phyloP scores from a whole-genome alignment of 1,140 invertebrate species.

The Hypsibius dujardini region DNA sequence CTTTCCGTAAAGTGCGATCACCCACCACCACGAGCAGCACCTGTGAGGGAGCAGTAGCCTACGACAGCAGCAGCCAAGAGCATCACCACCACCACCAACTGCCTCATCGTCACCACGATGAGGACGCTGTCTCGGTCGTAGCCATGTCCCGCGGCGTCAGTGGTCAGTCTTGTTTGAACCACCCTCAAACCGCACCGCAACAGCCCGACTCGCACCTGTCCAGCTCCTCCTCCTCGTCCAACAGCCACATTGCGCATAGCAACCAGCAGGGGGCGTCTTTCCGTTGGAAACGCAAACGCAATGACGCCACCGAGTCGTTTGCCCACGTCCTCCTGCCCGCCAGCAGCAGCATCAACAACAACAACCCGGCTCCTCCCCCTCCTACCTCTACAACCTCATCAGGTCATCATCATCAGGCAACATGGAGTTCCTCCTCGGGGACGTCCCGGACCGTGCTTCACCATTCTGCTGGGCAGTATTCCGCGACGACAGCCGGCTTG shows the following conservation, averaged over 20 bases:
- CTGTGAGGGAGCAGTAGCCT: background rate
- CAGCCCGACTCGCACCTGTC: constrained; percentile 1
- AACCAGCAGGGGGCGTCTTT: background rate
- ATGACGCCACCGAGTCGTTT: background rate
- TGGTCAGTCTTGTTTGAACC: constrained; percentile 17
- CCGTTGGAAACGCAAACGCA: constrained; percentile 16
- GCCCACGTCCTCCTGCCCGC: background rate
- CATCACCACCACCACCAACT: background rate
- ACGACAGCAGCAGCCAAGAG: background rate
- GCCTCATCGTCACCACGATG: background rate
- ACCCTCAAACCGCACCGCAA: constrained; percentile 15
- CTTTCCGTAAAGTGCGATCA: constrained; percentile 5
- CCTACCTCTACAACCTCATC: background rate
- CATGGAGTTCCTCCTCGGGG: background rate
- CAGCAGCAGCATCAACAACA: background rate
- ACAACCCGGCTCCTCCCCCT: background rate
- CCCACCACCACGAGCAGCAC: background rate
- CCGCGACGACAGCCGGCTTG: background rate
- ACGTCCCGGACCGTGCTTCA: background rate
- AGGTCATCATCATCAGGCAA: background rate
- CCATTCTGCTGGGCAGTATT: background rate
- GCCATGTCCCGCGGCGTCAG: constrained; percentile 14
- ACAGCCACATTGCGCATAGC: background rate
- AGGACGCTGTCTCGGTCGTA: background rate
- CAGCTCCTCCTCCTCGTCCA: background rate